phyloP scores from a whole-genome alignment of 2,113 vertebrate genomes.

The Thunnus maccoyii region DNA sequence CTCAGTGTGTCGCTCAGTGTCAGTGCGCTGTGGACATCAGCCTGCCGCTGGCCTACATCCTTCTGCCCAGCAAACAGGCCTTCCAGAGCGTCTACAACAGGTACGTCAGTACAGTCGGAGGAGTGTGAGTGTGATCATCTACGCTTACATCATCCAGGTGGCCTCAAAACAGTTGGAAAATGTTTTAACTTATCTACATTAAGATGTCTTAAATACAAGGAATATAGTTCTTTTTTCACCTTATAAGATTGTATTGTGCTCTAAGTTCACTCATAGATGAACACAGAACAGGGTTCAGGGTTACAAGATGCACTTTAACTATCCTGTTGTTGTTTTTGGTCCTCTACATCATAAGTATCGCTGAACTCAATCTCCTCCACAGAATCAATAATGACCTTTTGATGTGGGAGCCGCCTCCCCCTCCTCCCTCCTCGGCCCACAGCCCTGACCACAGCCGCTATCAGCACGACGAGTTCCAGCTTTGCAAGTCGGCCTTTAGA shows the following conservation, averaged over 20 bases:
- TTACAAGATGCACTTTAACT: background rate
- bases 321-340: background rate
- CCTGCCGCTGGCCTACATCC: conserved; percentile 87
- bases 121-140: background rate
- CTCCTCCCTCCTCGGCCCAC: conserved; percentile 56
- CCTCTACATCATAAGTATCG: conserved; percentile 17
- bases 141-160: conserved; percentile 1
- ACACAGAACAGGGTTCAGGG: background rate
- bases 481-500: conserved; percentile 94
- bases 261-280: background rate
- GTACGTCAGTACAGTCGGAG: conserved; percentile 62
- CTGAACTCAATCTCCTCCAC: background rate
- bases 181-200: background rate
- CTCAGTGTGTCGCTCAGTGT: conserved; percentile 87
- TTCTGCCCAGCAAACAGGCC: conserved; percentile 92
- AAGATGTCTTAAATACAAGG: background rate
- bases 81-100: conserved; percentile 95
- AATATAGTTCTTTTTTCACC: background rate
- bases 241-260: background rate
- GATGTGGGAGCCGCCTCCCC: conserved; percentile 89
- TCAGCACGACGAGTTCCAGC: conserved; percentile 86
- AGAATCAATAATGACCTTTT: conserved; percentile 95
- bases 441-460: conserved; percentile 58
- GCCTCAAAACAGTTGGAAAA: background rate
- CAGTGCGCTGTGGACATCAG: conserved; percentile 89